Base-by-base conservation (phyloP, 1,140 invertebrate genomes). In the Aphidius gifuensis region DNA sequence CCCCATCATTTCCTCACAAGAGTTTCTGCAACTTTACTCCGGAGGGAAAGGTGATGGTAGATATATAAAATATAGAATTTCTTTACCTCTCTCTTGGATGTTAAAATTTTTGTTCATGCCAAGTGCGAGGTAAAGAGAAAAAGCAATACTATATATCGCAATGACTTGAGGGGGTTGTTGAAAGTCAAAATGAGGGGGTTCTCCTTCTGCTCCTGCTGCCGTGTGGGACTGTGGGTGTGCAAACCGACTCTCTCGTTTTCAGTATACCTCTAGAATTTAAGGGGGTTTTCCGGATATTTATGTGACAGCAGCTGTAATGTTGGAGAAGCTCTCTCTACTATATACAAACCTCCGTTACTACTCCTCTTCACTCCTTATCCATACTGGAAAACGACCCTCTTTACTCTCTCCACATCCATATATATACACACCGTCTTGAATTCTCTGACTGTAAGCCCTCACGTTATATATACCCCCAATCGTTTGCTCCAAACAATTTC, bases 271-370 rank as follows among this genome's bases (percentile, higher is more conserved):
- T 63, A 66, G 66, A 64, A 65, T 65, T 66, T 64, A 59, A 44
- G 61, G 64, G 64, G 66, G 66, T 68, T 32, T 68, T 68, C 62
- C 60, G 66, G 66, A 68, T 68, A 68, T 68, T 68, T 68, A 68
- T 68, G 66, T 68, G 66, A 66, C 66, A 68, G 66, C 66, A 66
- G 66, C 66, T 68, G 66, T 68, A 68, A 58, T 58, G 66, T 64
- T 51, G 62, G 57, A 46, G 58, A 54, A 47, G 61, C 59, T 59
- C 38, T n/a, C 53, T 48, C 53, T 53, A 46, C 43, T 50, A 3
- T 42, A n/a, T 56, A 11, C 21, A 56, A 23, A 9, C 23, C 16
- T 8, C 32, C 9, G 5, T 11, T 23, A 44, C 40, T 23, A 42
- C 44, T 44, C 23, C 49, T 7, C 45, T 46, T 48, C 23, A 53